phyloP scores from a whole-genome alignment of 2,888 invertebrate genomes.

The Heliconius ismenius region DNA sequence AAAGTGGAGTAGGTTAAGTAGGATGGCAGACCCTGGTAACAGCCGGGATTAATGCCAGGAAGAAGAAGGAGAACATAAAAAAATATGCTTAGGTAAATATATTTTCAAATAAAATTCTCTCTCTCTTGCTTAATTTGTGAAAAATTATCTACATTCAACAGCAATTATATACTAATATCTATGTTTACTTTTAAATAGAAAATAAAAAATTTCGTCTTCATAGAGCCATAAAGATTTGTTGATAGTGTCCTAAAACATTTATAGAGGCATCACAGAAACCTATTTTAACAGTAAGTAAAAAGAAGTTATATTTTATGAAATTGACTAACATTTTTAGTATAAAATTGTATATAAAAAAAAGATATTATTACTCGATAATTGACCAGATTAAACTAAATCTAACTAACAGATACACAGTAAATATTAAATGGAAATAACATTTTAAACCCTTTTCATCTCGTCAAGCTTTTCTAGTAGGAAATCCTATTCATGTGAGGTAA shows the following conservation, averaged over 20 bases:
- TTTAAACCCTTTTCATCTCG: conserved; percentile 29
- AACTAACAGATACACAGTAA: background rate
- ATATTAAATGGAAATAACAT: conserved; percentile 22
- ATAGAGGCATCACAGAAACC: too few relatives aligned
- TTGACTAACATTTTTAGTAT: background rate
- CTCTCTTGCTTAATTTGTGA: background rate
- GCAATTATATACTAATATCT: background rate
- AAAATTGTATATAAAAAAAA: background rate
- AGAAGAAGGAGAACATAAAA: too few relatives aligned
- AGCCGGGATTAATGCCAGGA: too few relatives aligned
- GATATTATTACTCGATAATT: background rate
- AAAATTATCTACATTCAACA: background rate
- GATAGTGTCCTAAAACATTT: background rate
- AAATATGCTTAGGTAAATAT: too few relatives aligned
- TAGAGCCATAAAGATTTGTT: background rate
- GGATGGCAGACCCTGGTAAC: too few relatives aligned
- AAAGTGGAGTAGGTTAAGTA: too few relatives aligned
- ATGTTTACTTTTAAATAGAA: background rate
- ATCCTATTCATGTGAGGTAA: conserved; percentile 33
- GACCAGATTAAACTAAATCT: background rate
- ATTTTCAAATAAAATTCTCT: too few relatives aligned
- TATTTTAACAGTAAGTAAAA: background rate
- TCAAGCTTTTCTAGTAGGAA: conserved; percentile 34
- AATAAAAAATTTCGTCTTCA: background rate
- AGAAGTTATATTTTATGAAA: background rate